phyloP scores from a whole-genome alignment of 2,797 vertebrate species.

The Rhinoraja longicauda region DNA sequence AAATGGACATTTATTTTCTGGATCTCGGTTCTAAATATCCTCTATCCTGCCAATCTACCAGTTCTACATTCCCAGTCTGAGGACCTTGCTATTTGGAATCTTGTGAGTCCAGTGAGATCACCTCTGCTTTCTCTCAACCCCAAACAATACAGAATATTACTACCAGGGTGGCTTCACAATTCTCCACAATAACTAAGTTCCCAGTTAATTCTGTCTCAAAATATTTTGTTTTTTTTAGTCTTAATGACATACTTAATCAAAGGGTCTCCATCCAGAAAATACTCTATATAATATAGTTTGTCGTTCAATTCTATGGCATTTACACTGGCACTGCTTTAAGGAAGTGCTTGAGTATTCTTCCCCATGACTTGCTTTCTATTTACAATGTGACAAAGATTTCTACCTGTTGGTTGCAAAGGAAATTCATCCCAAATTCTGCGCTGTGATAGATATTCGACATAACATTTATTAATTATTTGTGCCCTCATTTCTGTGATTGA shows the following conservation, averaged over 20 bases:
- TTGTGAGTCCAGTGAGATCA: no score
- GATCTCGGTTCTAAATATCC: no score
- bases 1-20: no score
- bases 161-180: neutral
- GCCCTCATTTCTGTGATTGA: neutral
- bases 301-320: neutral
- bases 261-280: neutral
- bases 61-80: no score
- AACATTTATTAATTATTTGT: conserved; percentile 14
- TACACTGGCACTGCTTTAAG: neutral
- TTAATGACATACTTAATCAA: neutral
- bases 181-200: neutral
- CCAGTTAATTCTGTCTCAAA: neutral
- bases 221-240: neutral
- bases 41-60: no score
- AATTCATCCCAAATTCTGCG: neutral
- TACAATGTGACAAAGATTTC: neutral
- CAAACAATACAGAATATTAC: no score
- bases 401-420: neutral
- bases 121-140: no score
- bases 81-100: no score
- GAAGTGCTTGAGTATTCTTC: neutral
- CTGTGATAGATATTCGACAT: neutral
- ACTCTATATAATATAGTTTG: neutral
- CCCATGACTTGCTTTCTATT: neutral